A percentile compares a stretch with the other conserved stretches of the same genome.
These are phyloP conservation scores for Phoenicopterus ruber DNA, from an alignment of 2,113 vertebrate genomes.

Conservation along the genomic window DNA sequence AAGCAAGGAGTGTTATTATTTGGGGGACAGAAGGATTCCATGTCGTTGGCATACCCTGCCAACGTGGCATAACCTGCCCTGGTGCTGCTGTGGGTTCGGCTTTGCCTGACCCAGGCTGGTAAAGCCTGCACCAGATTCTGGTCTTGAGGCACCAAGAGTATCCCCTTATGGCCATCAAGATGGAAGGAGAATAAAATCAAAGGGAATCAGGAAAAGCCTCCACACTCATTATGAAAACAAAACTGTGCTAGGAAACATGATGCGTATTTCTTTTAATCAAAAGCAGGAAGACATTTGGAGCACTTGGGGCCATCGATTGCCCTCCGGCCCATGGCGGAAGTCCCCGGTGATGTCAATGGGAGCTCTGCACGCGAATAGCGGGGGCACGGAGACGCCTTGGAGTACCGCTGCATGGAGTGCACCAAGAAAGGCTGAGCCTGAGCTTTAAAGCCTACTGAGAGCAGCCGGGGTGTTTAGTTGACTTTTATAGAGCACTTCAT, in stretches of 20 bases:
- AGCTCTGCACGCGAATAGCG: conserved; percentile 14
- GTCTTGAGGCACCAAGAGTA: not conserved
- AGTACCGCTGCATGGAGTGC: not conserved
- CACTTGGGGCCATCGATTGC: conserved; percentile 19
- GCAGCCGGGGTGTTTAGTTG: not conserved
- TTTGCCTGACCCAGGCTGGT: not conserved
- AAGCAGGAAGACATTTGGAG: conserved; percentile 58
- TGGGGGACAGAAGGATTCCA: not conserved
- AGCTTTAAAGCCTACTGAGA: not conserved
- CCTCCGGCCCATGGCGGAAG: not conserved
- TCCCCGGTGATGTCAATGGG: conserved; percentile 9
- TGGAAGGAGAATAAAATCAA: conserved; percentile 48
- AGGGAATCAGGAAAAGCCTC: conserved; percentile 53
- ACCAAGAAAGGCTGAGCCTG: not conserved
- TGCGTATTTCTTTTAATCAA: conserved; percentile 58
- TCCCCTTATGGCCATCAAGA: not conserved
- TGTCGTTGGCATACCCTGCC: rapidly evolving
- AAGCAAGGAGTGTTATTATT: not conserved
- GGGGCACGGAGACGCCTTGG: not conserved
- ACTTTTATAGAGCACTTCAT: not conserved
- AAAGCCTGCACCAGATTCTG: not conserved
- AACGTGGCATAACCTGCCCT: not conserved
- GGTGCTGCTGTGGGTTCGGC: not conserved
- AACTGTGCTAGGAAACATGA: conserved; percentile 37
- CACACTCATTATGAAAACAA: conserved; percentile 44